These are phyloP conservation scores for Heliconius ethilla DNA, from an alignment of 2,888 invertebrate genomes.

Conservation along the genomic window DNA sequence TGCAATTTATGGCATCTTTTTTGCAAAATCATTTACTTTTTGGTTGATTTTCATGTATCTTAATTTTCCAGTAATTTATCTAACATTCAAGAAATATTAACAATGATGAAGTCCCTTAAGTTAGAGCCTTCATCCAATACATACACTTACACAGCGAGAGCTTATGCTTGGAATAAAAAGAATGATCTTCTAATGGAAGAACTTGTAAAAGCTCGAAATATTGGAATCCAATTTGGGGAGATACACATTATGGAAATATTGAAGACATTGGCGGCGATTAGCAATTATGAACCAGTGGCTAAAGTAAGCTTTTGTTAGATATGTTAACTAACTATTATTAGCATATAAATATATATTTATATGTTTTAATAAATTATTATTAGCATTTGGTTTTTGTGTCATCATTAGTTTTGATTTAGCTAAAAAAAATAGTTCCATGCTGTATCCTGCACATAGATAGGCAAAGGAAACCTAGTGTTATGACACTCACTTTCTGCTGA, in stretches of 20 bases:
- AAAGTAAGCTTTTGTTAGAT: conserved; percentile 51
- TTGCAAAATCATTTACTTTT: background rate
- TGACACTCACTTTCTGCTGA: no score
- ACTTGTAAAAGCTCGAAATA: conserved; percentile 58
- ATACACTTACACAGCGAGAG: conserved; percentile 74
- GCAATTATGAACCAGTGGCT: conserved; percentile 58
- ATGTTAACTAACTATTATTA: no score
- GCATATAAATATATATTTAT: no score
- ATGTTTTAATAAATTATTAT: no score
- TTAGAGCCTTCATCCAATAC: conserved; percentile 75
- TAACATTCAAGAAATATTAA: conserved; percentile 75
- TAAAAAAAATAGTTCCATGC: no score
- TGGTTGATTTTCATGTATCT: background rate
- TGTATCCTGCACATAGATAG: no score
- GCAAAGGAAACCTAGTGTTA: no score
- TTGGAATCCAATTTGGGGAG: conserved; percentile 64
- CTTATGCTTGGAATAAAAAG: conserved; percentile 75
- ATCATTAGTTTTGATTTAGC: no score
- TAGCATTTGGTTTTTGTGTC: no score
- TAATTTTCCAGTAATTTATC: conserved; percentile 57
- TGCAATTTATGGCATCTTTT: background rate
- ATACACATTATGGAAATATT: conserved; percentile 77
- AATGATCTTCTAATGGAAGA: conserved; percentile 59
- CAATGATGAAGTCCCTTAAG: conserved; percentile 82
- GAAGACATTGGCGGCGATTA: conserved; percentile 62